Conservation (phyloP, 2,113 vertebrate species). For the Vombatus ursinus region DNA sequence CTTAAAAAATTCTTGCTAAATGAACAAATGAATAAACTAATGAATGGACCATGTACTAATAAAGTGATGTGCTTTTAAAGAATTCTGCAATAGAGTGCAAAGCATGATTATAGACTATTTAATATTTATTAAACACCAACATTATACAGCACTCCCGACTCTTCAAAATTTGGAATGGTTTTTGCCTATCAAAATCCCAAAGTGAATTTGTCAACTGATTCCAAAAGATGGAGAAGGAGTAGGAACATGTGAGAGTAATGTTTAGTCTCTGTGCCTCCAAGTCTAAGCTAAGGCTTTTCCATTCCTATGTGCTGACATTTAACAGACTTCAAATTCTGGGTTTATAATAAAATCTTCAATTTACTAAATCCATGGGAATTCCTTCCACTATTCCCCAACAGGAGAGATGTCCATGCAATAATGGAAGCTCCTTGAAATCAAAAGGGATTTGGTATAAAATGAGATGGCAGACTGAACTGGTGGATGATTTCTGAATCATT, state of each 20-base stretch:
- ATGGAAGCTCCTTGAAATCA: conserved; percentile 27
- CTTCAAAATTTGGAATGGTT: conserved; percentile 14
- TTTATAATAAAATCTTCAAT: conserved; percentile 40
- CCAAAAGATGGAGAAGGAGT: conserved; percentile 8
- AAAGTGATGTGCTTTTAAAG: not conserved
- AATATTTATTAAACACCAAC: not conserved
- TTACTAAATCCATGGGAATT: conserved; percentile 36
- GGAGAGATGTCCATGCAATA: conserved; percentile 7
- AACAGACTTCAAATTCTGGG: conserved; percentile 29
- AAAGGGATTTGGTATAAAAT: conserved; percentile 40
- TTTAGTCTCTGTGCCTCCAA: not conserved
- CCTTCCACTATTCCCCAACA: not conserved
- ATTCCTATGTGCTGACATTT: conserved; percentile 3
- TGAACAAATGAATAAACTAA: not conserved
- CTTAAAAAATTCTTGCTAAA: not conserved
- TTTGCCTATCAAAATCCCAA: not conserved
- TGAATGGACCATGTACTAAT: not conserved
- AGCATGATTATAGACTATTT: not conserved
- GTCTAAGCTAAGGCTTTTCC: not conserved
- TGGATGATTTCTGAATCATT: conserved; percentile 49
- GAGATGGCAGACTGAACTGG: conserved; percentile 33
- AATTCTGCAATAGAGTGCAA: not conserved
- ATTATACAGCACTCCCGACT: not conserved
- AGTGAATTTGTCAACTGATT: conserved; percentile 32
- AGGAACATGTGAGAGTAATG: not conserved